These are phyloP conservation scores for Leptodactylus fuscus DNA, from an alignment of 2,113 vertebrate species.

Conservation along the genomic window DNA sequence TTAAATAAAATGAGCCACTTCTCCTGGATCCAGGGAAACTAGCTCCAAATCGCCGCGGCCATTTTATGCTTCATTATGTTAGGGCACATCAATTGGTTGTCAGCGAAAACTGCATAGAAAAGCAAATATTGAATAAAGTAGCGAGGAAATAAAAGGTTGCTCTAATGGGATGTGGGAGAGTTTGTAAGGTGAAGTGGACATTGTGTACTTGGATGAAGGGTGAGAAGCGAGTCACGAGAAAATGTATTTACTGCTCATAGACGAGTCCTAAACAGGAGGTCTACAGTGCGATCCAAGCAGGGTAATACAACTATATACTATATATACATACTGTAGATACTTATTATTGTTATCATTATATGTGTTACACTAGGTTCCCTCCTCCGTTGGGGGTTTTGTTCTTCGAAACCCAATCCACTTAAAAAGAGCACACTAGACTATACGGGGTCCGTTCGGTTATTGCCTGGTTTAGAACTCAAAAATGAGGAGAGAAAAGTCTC, in stretches of 20 bases:
- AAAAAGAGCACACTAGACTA: too few species aligned
- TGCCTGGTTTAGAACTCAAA: too few species aligned
- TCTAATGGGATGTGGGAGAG: slow-evolving; percentile 26
- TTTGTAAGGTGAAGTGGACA: slow-evolving; percentile 42
- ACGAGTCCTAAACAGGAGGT: background rate
- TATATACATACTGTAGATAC: too few species aligned
- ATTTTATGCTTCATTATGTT: background rate
- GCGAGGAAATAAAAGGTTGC: slow-evolving; percentile 32
- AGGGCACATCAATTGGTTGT: slow-evolving; percentile 43
- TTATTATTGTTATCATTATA: too few species aligned
- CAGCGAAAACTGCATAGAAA: slow-evolving; percentile 51
- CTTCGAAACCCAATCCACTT: too few species aligned
- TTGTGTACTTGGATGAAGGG: slow-evolving; percentile 38
- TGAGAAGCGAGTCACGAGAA: background rate
- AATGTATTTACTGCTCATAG: background rate
- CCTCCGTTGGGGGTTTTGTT: too few species aligned
- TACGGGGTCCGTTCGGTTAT: too few species aligned
- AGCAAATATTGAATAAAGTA: slow-evolving; percentile 43
- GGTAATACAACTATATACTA: too few species aligned
- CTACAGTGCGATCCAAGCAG: background rate
- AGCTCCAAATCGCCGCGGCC: background rate
- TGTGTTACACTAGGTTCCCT: too few species aligned
- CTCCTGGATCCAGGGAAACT: slow-evolving; percentile 52
- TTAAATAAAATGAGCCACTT: slow-evolving; percentile 59
- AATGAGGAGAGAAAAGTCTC: too few species aligned